Evolutionary conservation across 2,113 vertebrate genomes (phyloP).

Genomic region (Sylvietta virens): DNA sequence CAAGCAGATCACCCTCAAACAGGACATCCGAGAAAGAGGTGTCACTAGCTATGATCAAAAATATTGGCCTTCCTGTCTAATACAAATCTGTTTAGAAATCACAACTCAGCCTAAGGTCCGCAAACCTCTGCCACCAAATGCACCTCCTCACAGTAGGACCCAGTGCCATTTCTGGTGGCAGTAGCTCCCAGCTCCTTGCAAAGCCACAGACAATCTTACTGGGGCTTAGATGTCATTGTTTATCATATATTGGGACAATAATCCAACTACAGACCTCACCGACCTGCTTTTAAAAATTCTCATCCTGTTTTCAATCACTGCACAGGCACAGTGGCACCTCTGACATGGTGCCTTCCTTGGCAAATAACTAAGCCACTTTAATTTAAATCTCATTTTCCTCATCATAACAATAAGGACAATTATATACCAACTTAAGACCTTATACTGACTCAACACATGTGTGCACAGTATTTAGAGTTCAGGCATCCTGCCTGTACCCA

Average conservation of each 20-base stretch:
- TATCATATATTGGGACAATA: rapidly evolving
- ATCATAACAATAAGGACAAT: neutral
- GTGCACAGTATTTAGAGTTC: neutral
- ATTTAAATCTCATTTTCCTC: neutral
- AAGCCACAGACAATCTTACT: neutral
- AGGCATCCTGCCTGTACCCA: neutral
- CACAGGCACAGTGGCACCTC: neutral
- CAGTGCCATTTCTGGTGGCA: neutral
- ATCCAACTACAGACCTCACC: neutral
- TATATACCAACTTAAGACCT: neutral
- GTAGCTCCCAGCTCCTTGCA: neutral
- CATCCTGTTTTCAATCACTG: neutral
- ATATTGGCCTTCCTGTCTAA: neutral
- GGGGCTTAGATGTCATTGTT: rapidly evolving
- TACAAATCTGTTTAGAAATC: neutral
- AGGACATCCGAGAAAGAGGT: neutral
- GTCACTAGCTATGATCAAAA: neutral
- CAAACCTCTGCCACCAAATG: neutral
- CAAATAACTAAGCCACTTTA: neutral
- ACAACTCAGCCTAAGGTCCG: neutral
- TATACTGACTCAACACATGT: neutral
- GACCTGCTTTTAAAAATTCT: neutral
- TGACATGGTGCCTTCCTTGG: neutral
- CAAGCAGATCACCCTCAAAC: neutral
- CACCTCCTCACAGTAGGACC: neutral